phyloP scores from a whole-genome alignment of 2,797 vertebrate genomes.

The Xiphorhynchus erythropygius region DNA sequence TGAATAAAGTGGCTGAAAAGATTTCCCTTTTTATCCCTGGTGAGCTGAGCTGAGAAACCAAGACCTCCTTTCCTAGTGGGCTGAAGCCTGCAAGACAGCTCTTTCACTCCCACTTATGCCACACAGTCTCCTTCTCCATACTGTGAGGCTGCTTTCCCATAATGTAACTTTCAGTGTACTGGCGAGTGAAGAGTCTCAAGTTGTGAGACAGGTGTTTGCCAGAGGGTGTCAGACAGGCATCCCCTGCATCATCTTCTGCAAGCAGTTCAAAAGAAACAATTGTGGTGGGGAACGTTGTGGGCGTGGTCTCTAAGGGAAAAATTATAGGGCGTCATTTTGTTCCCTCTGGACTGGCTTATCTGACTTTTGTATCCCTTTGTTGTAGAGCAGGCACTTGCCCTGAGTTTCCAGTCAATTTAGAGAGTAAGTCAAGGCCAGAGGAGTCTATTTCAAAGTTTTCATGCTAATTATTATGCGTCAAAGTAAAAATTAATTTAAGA shows the following conservation, averaged over 20 bases:
- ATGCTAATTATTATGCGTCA: not conserved
- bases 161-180: not conserved
- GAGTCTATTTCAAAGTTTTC: not conserved
- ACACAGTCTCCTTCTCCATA: not conserved
- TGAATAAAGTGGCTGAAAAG: accelerated
- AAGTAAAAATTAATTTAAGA: not conserved
- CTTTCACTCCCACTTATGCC: not conserved
- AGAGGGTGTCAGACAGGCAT: not conserved
- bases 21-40: not conserved
- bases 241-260: not conserved
- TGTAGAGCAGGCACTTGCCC: not conserved
- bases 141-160: not conserved
- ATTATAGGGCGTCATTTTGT: not conserved
- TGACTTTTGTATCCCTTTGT: not conserved
- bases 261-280: not conserved
- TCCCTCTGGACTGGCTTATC: not conserved
- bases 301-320: not conserved
- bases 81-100: not conserved
- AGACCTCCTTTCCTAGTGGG: not conserved
- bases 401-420: not conserved
- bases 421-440: not conserved
- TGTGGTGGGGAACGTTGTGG: not conserved
- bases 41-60: not conserved
- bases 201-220: not conserved
- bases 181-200: not conserved